Conservation (phyloP, 1,140 invertebrate species). For the Pseudachorutes palmiensis region DNA sequence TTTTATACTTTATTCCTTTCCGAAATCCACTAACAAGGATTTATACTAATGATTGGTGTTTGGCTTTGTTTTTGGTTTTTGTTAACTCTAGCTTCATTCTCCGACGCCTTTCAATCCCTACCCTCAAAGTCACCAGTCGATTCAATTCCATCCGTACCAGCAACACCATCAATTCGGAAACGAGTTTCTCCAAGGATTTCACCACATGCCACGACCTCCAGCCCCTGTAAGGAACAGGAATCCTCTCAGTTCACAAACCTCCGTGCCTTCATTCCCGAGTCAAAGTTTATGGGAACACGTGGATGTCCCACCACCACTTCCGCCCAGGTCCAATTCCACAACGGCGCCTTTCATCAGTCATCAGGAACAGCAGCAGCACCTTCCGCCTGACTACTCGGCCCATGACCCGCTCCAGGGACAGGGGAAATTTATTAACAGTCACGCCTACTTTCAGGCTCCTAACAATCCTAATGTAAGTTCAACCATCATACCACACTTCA, state of each 20-base stretch:
- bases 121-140: constrained; percentile 32
- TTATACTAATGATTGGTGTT: constrained; percentile 17
- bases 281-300: constrained; percentile 23
- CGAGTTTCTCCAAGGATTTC: neutral
- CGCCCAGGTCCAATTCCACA: constrained; percentile 28
- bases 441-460: neutral
- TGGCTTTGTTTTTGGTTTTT: constrained; percentile 26
- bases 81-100: constrained; percentile 35
- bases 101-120: constrained; percentile 35
- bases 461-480: constrained; percentile 32
- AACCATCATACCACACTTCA: no score
- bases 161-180: constrained; percentile 8
- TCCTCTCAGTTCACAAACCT: constrained; percentile 30
- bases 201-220: neutral
- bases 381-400: constrained; percentile 27
- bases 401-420: constrained; percentile 22
- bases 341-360: constrained; percentile 1
- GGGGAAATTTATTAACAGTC: constrained; percentile 8
- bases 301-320: constrained; percentile 32
- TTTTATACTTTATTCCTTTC: neutral
- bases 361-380: neutral
- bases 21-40: neutral
- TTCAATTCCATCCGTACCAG: constrained; percentile 28
- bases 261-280: constrained; percentile 18
- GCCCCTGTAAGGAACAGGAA: constrained; percentile 25